Evolutionary conservation across 1,140 invertebrate genomes (phyloP).

Genomic region (Solen grandis): DNA sequence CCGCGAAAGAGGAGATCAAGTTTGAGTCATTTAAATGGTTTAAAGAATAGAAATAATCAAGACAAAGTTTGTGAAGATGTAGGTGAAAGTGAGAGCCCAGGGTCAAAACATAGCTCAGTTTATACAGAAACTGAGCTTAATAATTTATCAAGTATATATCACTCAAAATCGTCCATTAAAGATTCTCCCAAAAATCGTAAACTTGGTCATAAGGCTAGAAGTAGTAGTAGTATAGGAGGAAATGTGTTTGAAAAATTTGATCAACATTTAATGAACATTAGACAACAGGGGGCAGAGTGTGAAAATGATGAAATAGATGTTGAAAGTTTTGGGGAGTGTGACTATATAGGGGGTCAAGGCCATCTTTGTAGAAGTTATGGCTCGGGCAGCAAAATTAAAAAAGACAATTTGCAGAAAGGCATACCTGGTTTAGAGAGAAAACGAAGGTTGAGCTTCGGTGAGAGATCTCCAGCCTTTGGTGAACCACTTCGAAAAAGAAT

Average conservation of each 20-base stretch:
- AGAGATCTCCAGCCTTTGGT: slow-evolving; percentile 20
- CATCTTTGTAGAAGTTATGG: too few species aligned
- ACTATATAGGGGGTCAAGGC: too few species aligned
- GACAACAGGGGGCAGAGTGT: background rate
- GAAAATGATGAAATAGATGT: slow-evolving; percentile 47
- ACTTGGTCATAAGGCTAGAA: background rate
- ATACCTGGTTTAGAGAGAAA: too few species aligned
- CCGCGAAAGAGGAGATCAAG: background rate
- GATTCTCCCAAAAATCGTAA: background rate
- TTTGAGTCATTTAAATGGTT: background rate
- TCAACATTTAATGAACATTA: background rate
- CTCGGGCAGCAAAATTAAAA: too few species aligned
- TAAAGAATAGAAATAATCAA: background rate
- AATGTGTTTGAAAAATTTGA: slow-evolving; percentile 53
- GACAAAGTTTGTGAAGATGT: background rate
- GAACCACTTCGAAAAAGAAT: slow-evolving; percentile 38
- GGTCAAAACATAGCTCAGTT: too few species aligned
- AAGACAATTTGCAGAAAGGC: too few species aligned
- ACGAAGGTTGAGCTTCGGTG: slow-evolving; percentile 36
- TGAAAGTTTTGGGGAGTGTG: slow-evolving; percentile 26
- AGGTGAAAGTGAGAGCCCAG: background rate
- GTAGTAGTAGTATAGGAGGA: slow-evolving; percentile 7
- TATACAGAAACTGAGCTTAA: background rate
- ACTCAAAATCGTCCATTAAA: background rate
- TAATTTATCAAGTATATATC: background rate